Conservation (phyloP, 2,888 invertebrate genomes). For the Parthenolecanium corni region DNA sequence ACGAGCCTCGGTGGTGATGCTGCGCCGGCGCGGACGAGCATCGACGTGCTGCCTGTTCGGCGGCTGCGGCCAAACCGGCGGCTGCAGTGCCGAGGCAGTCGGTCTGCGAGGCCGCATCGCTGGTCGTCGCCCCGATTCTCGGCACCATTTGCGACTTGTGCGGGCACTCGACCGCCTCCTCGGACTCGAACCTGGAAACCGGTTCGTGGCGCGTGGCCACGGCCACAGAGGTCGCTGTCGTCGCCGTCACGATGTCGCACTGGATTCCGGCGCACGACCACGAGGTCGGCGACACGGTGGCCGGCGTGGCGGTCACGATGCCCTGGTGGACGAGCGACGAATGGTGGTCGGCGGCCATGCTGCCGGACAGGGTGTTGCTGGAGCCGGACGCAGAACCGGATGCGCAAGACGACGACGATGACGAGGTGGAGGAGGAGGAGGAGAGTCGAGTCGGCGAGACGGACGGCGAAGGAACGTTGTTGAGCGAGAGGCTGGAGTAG, state of each 20-base stretch:
- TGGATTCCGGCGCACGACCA: constrained; percentile 27
- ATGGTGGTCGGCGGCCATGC: background rate
- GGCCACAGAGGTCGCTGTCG: background rate
- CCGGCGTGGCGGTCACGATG: background rate
- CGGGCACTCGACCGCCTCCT: constrained; percentile 4
- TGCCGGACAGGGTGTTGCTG: background rate
- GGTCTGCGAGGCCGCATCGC: constrained; percentile 50
- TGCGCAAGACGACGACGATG: background rate
- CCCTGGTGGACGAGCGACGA: background rate
- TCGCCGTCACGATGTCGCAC: constrained; percentile 18
- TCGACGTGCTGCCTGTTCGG: constrained; percentile 5
- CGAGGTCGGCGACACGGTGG: background rate
- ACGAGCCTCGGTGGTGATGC: constrained; percentile 36
- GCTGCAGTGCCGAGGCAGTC: constrained; percentile 34
- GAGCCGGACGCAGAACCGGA: background rate
- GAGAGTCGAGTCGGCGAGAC: constrained; percentile 30
- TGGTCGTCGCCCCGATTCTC: constrained; percentile 49
- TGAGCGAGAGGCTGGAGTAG: constrained; percentile 31
- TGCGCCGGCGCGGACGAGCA: background rate
- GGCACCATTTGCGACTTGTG: constrained; percentile 53
- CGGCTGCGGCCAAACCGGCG: background rate
- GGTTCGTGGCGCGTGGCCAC: background rate
- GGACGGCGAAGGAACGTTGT: constrained; percentile 30
- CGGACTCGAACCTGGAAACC: background rate
- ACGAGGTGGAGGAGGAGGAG: background rate